phyloP scores from a whole-genome alignment of 2,888 invertebrate species.

The Acronicta alni region DNA sequence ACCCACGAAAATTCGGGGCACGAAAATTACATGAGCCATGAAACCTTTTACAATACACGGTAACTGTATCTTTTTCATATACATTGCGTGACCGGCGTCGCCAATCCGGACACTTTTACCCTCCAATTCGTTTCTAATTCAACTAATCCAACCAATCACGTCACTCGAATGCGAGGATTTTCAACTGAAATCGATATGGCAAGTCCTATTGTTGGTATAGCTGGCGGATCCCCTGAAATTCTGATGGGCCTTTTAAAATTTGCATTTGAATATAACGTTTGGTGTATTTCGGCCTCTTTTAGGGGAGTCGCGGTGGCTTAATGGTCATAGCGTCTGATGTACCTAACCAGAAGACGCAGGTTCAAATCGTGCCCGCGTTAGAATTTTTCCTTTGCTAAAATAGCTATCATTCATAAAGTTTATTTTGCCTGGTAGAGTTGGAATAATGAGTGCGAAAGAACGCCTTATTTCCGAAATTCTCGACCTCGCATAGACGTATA shows the following conservation, averaged over 20 bases:
- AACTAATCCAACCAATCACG: slow-evolving; percentile 55
- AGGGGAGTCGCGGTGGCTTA: too few relatives aligned
- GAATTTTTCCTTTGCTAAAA: too few relatives aligned
- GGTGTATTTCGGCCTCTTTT: too few relatives aligned
- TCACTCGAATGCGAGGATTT: slow-evolving; percentile 42
- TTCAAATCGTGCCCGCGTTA: too few relatives aligned
- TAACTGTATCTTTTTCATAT: slow-evolving; percentile 53
- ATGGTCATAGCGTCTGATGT: too few relatives aligned
- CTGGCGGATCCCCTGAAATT: not conserved
- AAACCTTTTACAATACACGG: slow-evolving; percentile 41
- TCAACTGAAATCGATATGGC: slow-evolving; percentile 44
- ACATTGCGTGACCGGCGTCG: slow-evolving; percentile 47
- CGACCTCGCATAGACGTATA: slow-evolving; percentile 2
- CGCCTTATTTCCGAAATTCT: not conserved
- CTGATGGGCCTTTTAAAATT: slow-evolving; percentile 10
- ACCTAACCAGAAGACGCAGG: too few relatives aligned
- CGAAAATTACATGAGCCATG: slow-evolving; percentile 46
- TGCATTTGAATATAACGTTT: slow-evolving; percentile 4
- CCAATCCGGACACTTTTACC: slow-evolving; percentile 43
- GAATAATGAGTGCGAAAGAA: too few relatives aligned
- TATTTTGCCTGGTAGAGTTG: too few relatives aligned
- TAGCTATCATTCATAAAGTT: too few relatives aligned
- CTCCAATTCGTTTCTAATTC: slow-evolving; percentile 54
- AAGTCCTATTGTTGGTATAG: slow-evolving; percentile 37
- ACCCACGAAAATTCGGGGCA: slow-evolving; percentile 40